These are phyloP conservation scores for Sinopyrophorus schimmeli DNA, from an alignment of 2,888 invertebrate genomes.

Conservation along the genomic window DNA sequence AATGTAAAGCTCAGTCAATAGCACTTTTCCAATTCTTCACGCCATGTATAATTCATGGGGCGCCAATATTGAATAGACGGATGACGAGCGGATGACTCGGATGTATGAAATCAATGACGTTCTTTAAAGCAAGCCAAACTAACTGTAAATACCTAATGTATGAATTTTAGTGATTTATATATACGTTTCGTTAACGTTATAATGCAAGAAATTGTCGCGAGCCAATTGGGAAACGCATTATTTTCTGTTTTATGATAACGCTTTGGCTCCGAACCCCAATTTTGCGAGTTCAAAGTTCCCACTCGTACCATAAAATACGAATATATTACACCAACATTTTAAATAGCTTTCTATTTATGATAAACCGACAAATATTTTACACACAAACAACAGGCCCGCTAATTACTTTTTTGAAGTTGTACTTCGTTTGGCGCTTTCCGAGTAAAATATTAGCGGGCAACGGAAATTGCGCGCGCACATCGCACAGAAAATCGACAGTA, in stretches of 20 bases:
- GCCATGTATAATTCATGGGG: conserved; percentile 44
- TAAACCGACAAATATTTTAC: too few species aligned
- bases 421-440: too few species aligned
- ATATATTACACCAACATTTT: conserved; percentile 15
- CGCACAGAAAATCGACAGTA: too few species aligned
- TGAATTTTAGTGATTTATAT: conserved; percentile 28
- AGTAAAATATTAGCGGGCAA: too few species aligned
- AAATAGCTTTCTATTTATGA: too few species aligned
- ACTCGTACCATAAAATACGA: conserved; percentile 19
- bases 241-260: conserved; percentile 34
- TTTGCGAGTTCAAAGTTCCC: conserved; percentile 26
- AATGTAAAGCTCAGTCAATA: conserved; percentile 29
- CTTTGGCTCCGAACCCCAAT: conserved; percentile 27
- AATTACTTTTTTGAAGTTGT: too few species aligned
- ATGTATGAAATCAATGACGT: conserved; percentile 42
- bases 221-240: conserved; percentile 28
- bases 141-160: conserved; percentile 40
- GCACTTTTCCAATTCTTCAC: conserved; percentile 39
- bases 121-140: conserved; percentile 38
- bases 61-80: conserved; percentile 43
- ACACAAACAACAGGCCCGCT: too few species aligned
- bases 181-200: conserved; percentile 23
- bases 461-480: too few species aligned
- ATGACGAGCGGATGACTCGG: conserved; percentile 41
- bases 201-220: conserved; percentile 27